phyloP scores from a whole-genome alignment of 1,140 invertebrate genomes.

The Paraescarpia echinospica region DNA sequence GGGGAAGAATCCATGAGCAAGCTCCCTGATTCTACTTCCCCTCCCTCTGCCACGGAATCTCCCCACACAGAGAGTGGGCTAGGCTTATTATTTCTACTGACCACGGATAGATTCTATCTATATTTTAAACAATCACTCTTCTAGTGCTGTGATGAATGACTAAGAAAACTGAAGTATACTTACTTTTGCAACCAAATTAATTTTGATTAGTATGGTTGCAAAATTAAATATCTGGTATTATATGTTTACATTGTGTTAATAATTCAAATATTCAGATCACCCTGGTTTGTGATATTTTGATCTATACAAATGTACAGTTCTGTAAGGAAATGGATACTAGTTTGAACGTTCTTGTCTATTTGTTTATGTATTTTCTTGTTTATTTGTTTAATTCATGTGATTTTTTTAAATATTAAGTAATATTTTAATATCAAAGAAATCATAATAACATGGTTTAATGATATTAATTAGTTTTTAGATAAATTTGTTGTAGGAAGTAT shows the following conservation, averaged over 20 bases:
- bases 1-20: not conserved
- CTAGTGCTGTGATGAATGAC: not conserved
- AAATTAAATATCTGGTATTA: too few species aligned
- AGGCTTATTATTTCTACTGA: not conserved
- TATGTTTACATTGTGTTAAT: too few species aligned
- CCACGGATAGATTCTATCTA: not conserved
- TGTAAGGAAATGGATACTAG: too few species aligned
- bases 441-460: not conserved
- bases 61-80: not conserved
- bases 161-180: too few species aligned
- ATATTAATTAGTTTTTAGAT: not conserved
- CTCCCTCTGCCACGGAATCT: not conserved
- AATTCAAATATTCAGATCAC: too few species aligned
- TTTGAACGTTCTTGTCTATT: too few species aligned
- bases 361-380: not conserved
- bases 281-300: too few species aligned
- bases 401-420: not conserved
- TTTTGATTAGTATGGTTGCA: too few species aligned
- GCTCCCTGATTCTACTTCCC: not conserved
- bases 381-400: too few species aligned
- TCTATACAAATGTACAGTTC: too few species aligned
- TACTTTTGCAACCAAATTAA: too few species aligned
- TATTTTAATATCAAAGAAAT: not conserved
- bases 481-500: too few species aligned
- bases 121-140: not conserved